Evolutionary conservation across 2,113 vertebrate species (phyloP).

Genomic region (Alouatta palliata): DNA sequence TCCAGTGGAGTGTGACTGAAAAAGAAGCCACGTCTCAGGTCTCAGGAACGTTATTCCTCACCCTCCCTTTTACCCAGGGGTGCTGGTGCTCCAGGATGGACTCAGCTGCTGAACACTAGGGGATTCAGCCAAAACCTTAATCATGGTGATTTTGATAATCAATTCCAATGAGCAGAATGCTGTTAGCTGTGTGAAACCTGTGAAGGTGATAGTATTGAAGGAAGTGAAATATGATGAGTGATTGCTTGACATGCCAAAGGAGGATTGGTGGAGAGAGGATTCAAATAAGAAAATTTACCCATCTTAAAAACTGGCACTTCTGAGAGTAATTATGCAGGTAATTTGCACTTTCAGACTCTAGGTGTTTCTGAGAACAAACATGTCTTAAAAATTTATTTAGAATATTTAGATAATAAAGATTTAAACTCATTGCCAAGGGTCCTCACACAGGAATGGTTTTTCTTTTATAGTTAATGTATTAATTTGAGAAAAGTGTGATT

Average conservation of each 20-base stretch:
- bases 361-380: not conserved
- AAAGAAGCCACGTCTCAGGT: conserved; percentile 53
- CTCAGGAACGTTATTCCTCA: conserved; percentile 58
- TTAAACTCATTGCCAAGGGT: conserved; percentile 27
- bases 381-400: not conserved
- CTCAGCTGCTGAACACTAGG: conserved; percentile 67
- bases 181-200: conserved; percentile 52
- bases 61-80: conserved; percentile 57
- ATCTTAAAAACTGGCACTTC: not conserved
- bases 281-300: not conserved
- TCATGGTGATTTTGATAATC: conserved; percentile 78
- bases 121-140: conserved; percentile 75
- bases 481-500: not conserved
- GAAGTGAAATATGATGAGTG: conserved; percentile 41
- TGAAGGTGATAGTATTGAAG: conserved; percentile 55
- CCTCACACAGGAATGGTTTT: not conserved
- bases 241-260: not conserved
- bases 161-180: conserved; percentile 46
- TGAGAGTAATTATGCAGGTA: not conserved
- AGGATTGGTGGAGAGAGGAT: not conserved
- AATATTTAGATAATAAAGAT: not conserved
- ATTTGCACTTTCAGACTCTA: not conserved
- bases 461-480: conserved; percentile 39
- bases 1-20: conserved; percentile 69
- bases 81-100: conserved; percentile 68